Evolutionary conservation across 2,113 vertebrate species (phyloP).

Genomic region (Poeciliopsis turrubarensis): DNA sequence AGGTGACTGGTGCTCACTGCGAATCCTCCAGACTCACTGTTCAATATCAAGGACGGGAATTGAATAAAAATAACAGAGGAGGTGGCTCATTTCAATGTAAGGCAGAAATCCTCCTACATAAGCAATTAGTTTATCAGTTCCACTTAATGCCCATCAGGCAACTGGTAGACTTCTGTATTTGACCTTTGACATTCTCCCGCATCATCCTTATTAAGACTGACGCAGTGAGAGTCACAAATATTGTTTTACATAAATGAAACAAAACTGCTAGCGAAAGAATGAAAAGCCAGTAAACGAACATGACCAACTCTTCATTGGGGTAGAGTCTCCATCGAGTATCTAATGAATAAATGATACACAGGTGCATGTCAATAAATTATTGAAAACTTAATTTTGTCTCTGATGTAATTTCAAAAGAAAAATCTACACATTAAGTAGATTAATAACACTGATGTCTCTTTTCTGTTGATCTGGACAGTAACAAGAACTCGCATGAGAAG

Average conservation of each 20-base stretch:
- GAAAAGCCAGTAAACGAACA: not conserved
- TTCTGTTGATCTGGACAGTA: too few relatives aligned
- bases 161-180: not conserved
- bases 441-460: too few relatives aligned
- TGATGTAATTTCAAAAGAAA: too few relatives aligned
- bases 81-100: conserved; percentile 54
- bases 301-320: not conserved
- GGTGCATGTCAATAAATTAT: too few relatives aligned
- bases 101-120: conserved; percentile 31
- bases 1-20: conserved; percentile 5
- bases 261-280: not conserved
- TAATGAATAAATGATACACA: too few relatives aligned
- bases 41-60: conserved; percentile 26
- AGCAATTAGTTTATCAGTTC: conserved; percentile 44
- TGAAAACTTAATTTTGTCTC: too few relatives aligned
- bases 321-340: not conserved
- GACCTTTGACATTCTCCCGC: conserved; percentile 11
- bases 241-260: not conserved
- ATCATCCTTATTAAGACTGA: conserved; percentile 27
- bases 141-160: conserved; percentile 32
- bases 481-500: too few relatives aligned
- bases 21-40: not conserved
- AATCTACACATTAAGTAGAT: too few relatives aligned
- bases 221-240: not conserved
- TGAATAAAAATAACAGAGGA: conserved; percentile 22